Evolutionary conservation across 2,113 vertebrate genomes (phyloP).

Genomic region (Edolisoma coerulescens): DNA sequence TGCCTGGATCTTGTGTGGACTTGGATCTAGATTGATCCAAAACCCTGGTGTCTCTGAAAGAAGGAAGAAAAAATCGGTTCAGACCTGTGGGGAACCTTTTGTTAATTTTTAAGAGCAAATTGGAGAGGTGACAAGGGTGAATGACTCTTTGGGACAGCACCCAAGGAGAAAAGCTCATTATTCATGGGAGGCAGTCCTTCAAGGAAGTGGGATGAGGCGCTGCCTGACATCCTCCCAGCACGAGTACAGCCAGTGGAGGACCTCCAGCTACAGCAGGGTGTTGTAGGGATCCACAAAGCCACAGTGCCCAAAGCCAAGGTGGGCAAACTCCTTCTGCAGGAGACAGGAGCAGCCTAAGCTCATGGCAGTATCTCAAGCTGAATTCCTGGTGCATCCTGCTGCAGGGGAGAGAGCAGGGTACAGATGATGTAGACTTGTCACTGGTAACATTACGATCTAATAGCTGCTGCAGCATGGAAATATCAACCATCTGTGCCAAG

Average conservation of each 20-base stretch:
- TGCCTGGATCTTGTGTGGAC: neutral
- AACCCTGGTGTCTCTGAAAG: neutral
- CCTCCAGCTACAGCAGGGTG: neutral
- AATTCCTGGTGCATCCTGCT: neutral
- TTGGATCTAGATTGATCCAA: neutral
- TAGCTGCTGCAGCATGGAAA: neutral
- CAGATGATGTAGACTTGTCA: neutral
- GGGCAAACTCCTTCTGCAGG: neutral
- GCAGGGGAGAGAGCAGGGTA: neutral
- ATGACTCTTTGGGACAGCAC: neutral
- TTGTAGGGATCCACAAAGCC: neutral
- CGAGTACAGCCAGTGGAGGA: neutral
- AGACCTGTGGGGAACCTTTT: neutral
- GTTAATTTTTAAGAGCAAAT: neutral
- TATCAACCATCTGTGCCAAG: slow-evolving; percentile 48
- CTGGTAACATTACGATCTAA: neutral
- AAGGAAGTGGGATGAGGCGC: neutral
- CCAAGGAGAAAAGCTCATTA: neutral
- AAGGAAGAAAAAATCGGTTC: neutral
- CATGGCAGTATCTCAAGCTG: neutral
- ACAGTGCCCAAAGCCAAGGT: neutral
- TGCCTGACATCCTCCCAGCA: neutral
- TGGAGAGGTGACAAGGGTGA: neutral
- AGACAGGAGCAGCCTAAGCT: neutral
- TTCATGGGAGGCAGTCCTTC: neutral